Evolutionary conservation across 2,888 invertebrate genomes (phyloP).

Genomic region (Melangyna quadrimaculata): DNA sequence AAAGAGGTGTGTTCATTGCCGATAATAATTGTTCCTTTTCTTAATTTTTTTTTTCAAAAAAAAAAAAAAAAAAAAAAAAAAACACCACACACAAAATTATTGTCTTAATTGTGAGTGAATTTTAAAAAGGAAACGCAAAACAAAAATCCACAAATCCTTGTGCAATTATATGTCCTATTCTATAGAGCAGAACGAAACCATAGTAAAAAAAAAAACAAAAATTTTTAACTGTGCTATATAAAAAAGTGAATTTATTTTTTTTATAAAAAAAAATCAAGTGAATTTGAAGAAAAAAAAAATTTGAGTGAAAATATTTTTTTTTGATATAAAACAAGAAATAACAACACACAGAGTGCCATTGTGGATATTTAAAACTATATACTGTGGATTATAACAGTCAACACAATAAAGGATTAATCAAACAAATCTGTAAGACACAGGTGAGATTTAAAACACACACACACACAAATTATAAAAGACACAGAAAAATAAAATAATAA

Average conservation of each 20-base stretch:
- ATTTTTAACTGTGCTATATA: conserved; percentile 22
- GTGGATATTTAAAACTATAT: conserved; percentile 55
- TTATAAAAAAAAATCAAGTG: conserved; percentile 20
- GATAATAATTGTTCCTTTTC: conserved; percentile 51
- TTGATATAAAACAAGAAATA: conserved; percentile 38
- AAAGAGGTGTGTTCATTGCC: conserved; percentile 75
- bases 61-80: conserved; percentile 2
- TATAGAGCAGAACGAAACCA: conserved; percentile 18
- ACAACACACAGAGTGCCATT: conserved; percentile 60
- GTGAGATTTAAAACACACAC: conserved; percentile 33
- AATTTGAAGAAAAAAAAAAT: conserved; percentile 6
- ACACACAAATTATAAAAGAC: neutral
- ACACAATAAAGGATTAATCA: conserved; percentile 62
- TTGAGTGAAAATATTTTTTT: conserved; percentile 38
- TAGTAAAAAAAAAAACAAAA: conserved; percentile 26
- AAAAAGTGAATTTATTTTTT: conserved; percentile 30
- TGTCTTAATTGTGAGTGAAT: conserved; percentile 60
- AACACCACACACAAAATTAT: no score
- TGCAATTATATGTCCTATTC: conserved; percentile 32
- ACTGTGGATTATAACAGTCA: conserved; percentile 63
- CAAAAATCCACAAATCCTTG: conserved; percentile 41
- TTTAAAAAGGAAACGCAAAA: neutral
- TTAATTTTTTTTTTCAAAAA: conserved; percentile 20
- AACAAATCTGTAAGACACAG: conserved; percentile 29
- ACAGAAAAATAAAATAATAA: neutral